Conservation (phyloP, 2,113 vertebrate genomes). For the Hyla sarda region DNA sequence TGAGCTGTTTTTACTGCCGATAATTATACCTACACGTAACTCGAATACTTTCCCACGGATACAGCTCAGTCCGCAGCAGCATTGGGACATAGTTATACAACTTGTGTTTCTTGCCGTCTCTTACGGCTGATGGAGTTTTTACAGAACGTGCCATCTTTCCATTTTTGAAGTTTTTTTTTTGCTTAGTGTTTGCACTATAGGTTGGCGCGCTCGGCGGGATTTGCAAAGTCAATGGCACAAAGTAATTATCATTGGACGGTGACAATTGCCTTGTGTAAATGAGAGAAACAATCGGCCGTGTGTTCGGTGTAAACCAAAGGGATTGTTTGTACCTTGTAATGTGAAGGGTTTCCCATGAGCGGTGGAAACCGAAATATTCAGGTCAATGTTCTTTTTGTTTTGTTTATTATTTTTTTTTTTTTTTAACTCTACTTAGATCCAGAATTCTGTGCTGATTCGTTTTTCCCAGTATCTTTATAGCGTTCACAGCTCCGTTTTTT, state of each 20-base stretch:
- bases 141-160: conserved; percentile 6
- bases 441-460: not conserved
- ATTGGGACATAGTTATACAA: conserved; percentile 67
- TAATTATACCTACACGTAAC: conserved; percentile 76
- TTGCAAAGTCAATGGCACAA: not conserved
- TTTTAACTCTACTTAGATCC: not conserved
- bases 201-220: not conserved
- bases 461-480: not conserved
- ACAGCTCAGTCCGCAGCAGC: conserved; percentile 65
- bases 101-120: conserved; percentile 69
- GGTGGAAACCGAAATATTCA: not conserved
- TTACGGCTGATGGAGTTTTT: not conserved
- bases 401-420: too few species aligned
- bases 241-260: not conserved
- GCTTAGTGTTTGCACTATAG: not conserved
- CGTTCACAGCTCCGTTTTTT: too few species aligned
- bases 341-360: not conserved
- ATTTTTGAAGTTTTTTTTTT: not conserved
- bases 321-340: not conserved
- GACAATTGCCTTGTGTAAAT: not conserved
- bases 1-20: conserved; percentile 71
- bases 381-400: too few species aligned
- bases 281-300: not conserved
- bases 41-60: conserved; percentile 77
- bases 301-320: not conserved